Evolutionary conservation across 1,140 invertebrate genomes (phyloP).

Genomic region (Neuroterus valhalla): DNA sequence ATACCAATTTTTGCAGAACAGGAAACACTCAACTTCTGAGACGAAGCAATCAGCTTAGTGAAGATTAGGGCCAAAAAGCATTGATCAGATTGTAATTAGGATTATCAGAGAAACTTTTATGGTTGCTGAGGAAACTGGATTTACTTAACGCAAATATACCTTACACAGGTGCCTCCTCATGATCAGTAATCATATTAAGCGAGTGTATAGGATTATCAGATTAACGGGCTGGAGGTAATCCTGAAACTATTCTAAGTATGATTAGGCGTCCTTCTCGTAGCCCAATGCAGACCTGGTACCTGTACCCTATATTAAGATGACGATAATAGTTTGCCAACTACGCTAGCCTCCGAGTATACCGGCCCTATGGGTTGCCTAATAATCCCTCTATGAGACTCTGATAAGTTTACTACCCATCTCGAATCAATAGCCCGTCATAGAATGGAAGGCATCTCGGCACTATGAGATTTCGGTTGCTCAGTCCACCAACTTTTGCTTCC

Average conservation of each 20-base stretch:
- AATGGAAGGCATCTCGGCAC: conserved; percentile 20
- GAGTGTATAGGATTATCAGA: conserved; percentile 75
- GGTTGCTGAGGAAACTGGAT: conserved; percentile 69
- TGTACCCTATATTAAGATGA: conserved; percentile 64
- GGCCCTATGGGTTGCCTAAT: conserved; percentile 74
- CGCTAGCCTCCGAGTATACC: conserved; percentile 70
- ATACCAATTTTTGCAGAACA: too few relatives aligned
- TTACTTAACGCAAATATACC: conserved; percentile 70
- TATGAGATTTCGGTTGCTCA: not conserved
- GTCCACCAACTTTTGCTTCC: conserved; percentile 54
- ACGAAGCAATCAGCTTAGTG: too few relatives aligned
- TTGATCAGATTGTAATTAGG: conserved; percentile 8
- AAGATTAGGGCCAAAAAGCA: not conserved
- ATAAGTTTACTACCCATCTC: conserved; percentile 68
- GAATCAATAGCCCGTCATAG: conserved; percentile 20
- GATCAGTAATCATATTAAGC: conserved; percentile 77
- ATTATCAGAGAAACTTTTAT: conserved; percentile 67
- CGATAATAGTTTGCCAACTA: conserved; percentile 76
- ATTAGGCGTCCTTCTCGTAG: conserved; percentile 73
- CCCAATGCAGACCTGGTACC: conserved; percentile 43
- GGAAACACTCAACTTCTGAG: too few relatives aligned
- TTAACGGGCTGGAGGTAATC: conserved; percentile 74
- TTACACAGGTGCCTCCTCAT: conserved; percentile 70
- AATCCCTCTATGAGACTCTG: conserved; percentile 72
- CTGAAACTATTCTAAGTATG: conserved; percentile 76